Base-by-base conservation (phyloP, 2,113 vertebrate species). In the Phocoena phocoena region DNA sequence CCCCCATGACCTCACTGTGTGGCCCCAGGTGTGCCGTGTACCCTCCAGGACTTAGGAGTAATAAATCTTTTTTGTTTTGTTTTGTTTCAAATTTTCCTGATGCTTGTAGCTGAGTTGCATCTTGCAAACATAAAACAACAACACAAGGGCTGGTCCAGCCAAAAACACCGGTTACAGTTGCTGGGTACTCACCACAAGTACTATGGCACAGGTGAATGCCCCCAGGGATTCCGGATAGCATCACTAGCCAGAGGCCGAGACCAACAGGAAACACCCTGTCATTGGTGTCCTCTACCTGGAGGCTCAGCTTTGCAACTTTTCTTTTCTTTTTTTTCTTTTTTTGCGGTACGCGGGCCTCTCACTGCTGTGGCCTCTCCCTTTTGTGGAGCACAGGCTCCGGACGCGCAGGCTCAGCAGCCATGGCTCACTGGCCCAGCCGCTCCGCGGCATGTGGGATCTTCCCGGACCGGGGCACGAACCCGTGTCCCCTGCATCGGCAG, bases 21-120 rank as follows among this genome's bases (percentile, higher is more conserved):
- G 26, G 44, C 44, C 28, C 50, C 7, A 7, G 3, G 33, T 13
- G 5, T 3, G 23, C 50, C 5, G 1, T 55, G 47, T 2, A 11
- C 15, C 18, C n/a, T 13, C 20, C 23, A 18, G 50, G 23, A 87
- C 41, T 25, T 41, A 18, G 14, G 63, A 28, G 33, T 60, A 60
- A 38, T 38, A 50, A 60, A 25, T 17, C 13, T 20, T 36, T 14
- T 55, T 25, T 62, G 60, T 25, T 62, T 62, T 1, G 23, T 33
- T 17, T 20, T 31, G 17, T 53, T 21, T 73, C 20, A 13, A 62
- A 53, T 4, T 63, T 62, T 44, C 63, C 41, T 14, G 55, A 6
- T 65, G 63, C 11, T 7, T n/a, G 47, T 13, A 26, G n/a, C 67
- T 68, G 83, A 93, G 50, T 15, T 21, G 3, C 1, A 2, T 20